Evolutionary conservation across 2,888 invertebrate species (phyloP).

Genomic region (Holacanthella duospinosa): DNA sequence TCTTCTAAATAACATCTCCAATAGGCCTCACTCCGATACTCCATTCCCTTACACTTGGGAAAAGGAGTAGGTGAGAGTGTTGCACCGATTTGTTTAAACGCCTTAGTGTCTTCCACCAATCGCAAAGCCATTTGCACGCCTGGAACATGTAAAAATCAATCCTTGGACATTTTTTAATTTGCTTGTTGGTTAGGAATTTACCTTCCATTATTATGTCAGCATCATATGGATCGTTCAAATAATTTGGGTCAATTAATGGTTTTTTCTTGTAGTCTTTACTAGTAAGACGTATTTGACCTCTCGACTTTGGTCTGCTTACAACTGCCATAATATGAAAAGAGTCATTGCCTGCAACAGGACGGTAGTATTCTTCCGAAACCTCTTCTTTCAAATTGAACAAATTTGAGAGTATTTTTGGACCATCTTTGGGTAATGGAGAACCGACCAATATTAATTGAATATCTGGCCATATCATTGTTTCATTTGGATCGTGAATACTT

Average conservation of each 20-base stretch:
- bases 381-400: slow-evolving; percentile 26
- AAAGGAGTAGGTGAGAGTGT: slow-evolving; percentile 25
- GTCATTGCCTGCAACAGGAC: slow-evolving; percentile 28
- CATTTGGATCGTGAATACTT: not conserved
- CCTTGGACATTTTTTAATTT: not conserved
- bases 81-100: slow-evolving; percentile 28
- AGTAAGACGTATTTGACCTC: slow-evolving; percentile 43
- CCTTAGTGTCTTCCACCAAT: slow-evolving; percentile 26
- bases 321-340: slow-evolving; percentile 34
- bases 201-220: slow-evolving; percentile 28
- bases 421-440: slow-evolving; percentile 25
- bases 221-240: slow-evolving; percentile 37
- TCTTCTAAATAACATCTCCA: slow-evolving; percentile 32
- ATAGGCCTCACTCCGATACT: slow-evolving; percentile 24
- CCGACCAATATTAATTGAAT: slow-evolving; percentile 20
- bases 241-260: slow-evolving; percentile 46
- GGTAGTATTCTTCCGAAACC: slow-evolving; percentile 30
- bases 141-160: slow-evolving; percentile 6
- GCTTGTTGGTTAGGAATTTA: not conserved
- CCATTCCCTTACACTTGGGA: slow-evolving; percentile 25
- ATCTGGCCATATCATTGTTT: slow-evolving; percentile 14
- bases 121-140: slow-evolving; percentile 16
- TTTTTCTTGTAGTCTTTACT: slow-evolving; percentile 42
- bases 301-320: slow-evolving; percentile 41
- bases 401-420: slow-evolving; percentile 16